A percentile compares a stretch with the other conserved stretches of the same genome.
phyloP scores from a whole-genome alignment of 1,140 invertebrate genomes.

The Myzus persicae region DNA sequence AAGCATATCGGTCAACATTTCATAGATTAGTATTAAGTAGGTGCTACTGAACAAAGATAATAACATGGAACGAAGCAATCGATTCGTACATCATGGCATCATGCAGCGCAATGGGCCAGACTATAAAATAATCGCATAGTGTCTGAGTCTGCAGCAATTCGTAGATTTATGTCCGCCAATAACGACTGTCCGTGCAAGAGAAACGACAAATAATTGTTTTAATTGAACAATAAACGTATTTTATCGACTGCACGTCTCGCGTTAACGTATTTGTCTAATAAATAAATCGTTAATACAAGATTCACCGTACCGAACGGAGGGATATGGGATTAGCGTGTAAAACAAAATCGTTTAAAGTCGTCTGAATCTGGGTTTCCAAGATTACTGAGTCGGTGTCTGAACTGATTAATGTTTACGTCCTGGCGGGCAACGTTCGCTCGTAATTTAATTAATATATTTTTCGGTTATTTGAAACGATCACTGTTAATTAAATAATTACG shows the following conservation, averaged over 20 bases:
- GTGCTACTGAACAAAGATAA: not conserved
- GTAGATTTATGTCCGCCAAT: not conserved
- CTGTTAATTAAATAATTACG: not conserved
- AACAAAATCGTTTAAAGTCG: not conserved
- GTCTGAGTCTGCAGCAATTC: not conserved
- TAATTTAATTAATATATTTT: slow-evolving; percentile 14
- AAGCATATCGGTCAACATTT: not conserved
- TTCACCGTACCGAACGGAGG: not conserved
- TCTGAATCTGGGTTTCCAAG: not conserved
- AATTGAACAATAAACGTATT: not conserved
- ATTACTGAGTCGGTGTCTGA: not conserved
- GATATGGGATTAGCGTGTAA: not conserved
- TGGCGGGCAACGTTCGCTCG: not conserved
- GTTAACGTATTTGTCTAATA: slow-evolving; percentile 1
- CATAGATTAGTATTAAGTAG: not conserved
- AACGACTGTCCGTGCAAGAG: slow-evolving; percentile 14
- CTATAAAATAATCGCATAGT: not conserved
- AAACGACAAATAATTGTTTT: not conserved
- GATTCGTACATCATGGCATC: not conserved
- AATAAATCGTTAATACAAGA: not conserved
- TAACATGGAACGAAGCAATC: not conserved
- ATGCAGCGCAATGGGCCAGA: too few relatives aligned
- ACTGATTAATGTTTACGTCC: not conserved
- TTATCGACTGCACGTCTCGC: not conserved
- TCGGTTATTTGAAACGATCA: not conserved